These are phyloP conservation scores for Camponotus floridanus DNA, from an alignment of 1,140 invertebrate species.

Conservation along the genomic window DNA sequence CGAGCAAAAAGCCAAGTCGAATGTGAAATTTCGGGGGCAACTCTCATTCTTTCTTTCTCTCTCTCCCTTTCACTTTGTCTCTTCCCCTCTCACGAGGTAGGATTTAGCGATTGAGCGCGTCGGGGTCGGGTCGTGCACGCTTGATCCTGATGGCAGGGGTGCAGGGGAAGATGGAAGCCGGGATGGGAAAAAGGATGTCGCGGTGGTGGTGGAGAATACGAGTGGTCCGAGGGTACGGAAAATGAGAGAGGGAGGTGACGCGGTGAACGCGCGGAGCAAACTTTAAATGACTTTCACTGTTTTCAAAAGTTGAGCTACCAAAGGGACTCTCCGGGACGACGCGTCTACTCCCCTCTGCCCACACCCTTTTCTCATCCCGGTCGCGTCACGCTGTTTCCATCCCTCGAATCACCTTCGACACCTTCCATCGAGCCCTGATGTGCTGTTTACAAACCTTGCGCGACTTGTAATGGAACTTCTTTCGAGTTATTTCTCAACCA, in stretches of 20 bases:
- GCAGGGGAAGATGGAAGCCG: slow-evolving; percentile 7
- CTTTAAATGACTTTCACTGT: slow-evolving; percentile 84
- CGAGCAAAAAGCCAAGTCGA: slow-evolving; percentile 75
- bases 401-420: slow-evolving; percentile 73
- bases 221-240: slow-evolving; percentile 71
- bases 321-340: slow-evolving; percentile 73
- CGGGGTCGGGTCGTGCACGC: slow-evolving; percentile 67
- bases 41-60: slow-evolving; percentile 34
- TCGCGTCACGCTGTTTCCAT: slow-evolving; percentile 67
- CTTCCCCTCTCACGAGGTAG: slow-evolving; percentile 25
- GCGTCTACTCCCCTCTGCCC: background rate
- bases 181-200: slow-evolving; percentile 64
- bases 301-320: slow-evolving; percentile 82
- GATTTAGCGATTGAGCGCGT: slow-evolving; percentile 74
- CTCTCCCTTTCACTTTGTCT: background rate
- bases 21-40: slow-evolving; percentile 75
- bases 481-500: slow-evolving; percentile 70
- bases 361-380: background rate
- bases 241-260: slow-evolving; percentile 77
- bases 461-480: slow-evolving; percentile 78
- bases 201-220: slow-evolving; percentile 43
- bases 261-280: slow-evolving; percentile 76
- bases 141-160: slow-evolving; percentile 66
- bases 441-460: slow-evolving; percentile 79
- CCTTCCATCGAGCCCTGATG: slow-evolving; percentile 65